These are phyloP conservation scores for Lophura nycthemera DNA, from an alignment of 2,113 vertebrate species.

Conservation along the genomic window DNA sequence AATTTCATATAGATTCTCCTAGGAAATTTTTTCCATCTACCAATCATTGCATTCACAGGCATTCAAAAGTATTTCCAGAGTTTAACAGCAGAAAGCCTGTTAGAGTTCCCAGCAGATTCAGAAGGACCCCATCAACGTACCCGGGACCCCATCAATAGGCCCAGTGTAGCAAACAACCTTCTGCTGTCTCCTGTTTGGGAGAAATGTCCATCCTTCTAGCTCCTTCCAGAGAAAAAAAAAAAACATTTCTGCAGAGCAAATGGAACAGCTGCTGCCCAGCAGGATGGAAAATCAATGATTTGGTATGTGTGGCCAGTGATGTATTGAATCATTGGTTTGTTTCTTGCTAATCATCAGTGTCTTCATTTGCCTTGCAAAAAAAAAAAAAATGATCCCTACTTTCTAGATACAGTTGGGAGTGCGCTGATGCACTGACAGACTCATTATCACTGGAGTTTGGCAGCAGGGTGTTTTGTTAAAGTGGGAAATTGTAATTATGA, in stretches of 20 bases:
- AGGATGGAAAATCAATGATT: conserved; percentile 49
- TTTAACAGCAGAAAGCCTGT: neutral
- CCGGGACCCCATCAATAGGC: neutral
- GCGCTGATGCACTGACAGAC: conserved; percentile 56
- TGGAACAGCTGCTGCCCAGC: conserved; percentile 69
- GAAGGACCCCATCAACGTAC: neutral
- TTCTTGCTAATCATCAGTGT: conserved; percentile 67
- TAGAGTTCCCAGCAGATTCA: conserved; percentile 19
- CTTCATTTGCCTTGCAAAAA: conserved; percentile 73
- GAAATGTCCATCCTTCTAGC: neutral
- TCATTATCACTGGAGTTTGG: conserved; percentile 67
- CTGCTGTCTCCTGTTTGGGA: neutral
- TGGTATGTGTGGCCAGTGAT: conserved; percentile 57
- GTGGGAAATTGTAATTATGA: conserved; percentile 72
- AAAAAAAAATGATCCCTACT: conserved; percentile 1
- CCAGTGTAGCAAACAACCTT: neutral
- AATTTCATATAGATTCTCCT: conserved; percentile 8
- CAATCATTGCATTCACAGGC: conserved; percentile 8
- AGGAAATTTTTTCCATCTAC: neutral
- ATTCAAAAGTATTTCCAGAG: neutral
- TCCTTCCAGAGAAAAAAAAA: neutral
- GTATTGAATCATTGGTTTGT: conserved; percentile 60
- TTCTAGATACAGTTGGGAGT: conserved; percentile 43
- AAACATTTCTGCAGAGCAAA: conserved; percentile 35
- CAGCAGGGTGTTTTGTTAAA: conserved; percentile 69